phyloP scores from a whole-genome alignment of 2,113 vertebrate species.

The Oenanthe oenanthe region DNA sequence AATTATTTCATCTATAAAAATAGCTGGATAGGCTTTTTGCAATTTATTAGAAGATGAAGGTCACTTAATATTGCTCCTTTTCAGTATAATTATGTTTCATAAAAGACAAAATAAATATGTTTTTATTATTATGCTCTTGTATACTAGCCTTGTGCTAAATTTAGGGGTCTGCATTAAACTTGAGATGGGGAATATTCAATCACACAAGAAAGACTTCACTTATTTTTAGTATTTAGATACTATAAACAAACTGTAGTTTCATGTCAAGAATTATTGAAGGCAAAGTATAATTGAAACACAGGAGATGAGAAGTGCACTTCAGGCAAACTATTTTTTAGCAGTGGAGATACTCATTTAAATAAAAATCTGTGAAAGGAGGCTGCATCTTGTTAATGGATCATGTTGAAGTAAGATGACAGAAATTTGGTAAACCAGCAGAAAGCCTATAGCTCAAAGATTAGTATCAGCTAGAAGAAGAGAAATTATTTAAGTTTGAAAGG shows the following conservation, averaged over 20 bases:
- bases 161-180: not conserved
- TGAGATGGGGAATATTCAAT: not conserved
- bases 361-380: not conserved
- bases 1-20: constrained; percentile 38
- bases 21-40: constrained; percentile 9
- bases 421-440: not conserved
- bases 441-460: not conserved
- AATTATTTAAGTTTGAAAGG: not conserved
- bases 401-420: not conserved
- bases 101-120: not conserved
- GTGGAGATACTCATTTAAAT: not conserved
- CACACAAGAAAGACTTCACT: not conserved
- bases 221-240: not conserved
- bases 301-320: not conserved
- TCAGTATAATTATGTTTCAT: constrained; percentile 3
- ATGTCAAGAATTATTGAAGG: not conserved
- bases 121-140: not conserved
- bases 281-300: not conserved
- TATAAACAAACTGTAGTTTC: not conserved
- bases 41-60: constrained; percentile 21
- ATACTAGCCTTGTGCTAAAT: not conserved
- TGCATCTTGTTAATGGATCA: not conserved
- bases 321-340: not conserved
- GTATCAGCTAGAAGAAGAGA: not conserved
- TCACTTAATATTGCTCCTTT: constrained; percentile 11